Base-by-base conservation (phyloP, 2,113 vertebrate species). In the Eira barbara region DNA sequence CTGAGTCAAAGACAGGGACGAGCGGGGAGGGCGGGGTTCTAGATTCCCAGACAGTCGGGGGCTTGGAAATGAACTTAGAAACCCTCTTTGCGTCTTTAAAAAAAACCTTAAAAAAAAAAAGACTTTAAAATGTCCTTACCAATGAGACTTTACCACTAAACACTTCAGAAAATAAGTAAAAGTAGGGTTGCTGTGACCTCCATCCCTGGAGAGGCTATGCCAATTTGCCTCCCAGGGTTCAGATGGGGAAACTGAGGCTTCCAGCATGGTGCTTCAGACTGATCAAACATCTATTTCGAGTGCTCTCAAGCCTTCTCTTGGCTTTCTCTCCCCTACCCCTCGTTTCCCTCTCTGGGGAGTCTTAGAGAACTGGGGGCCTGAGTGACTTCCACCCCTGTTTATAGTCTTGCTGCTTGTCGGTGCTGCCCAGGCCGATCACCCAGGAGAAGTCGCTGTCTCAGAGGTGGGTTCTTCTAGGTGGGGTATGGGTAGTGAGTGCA, bases 391-490 rank as follows among this genome's bases (percentile, higher is more conserved):
- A 36, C 65, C 39, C 69, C 74, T 97, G 6, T 93, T 94, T 90
- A 78, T 83, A 98, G 98, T 11, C 23, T 61, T 55, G 57, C 87
- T 83, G 91, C 61, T 67, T 98, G 98, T 94, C 98, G 59, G 65
- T 98, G 98, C 97, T 98, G 98, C 81, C 88, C 95, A 73, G 81
- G 88, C 88, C 84, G 21, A 34, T 52, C 78, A 31, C 71, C 88
- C 76, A 87, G 81, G 59, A 97, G 94, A 73, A 95, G 59, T 67
- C 96, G 71, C 78, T 97, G 97, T 82, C 88, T 65, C 73, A 85
- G 80, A 98, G 98, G 98, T 98, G 95, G 92, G 98, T 98, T 96
- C 65, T 76, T 84, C 18, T 67, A 31, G 10, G 25, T 12, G n/a
- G 73, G n/a, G 20, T 29, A 18, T 12, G 71, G 47, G 59, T 45